Percentiles rank a stretch among this genome's conserved stretches.
phyloP scores from a whole-genome alignment of 2,888 invertebrate species.

The Scaeva pyrastri region DNA sequence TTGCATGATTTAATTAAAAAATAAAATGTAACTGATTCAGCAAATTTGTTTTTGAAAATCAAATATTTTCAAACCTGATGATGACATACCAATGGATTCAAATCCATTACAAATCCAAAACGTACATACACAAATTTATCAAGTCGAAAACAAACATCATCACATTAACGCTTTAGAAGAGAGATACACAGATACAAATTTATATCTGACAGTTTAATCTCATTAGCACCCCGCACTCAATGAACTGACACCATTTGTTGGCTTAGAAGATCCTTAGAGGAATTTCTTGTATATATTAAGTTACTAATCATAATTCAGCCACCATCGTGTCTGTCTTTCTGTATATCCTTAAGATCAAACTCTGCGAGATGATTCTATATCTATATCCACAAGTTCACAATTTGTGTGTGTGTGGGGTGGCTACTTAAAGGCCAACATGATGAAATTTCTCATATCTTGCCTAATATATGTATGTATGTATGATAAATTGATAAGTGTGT shows the following conservation, averaged over 20 bases:
- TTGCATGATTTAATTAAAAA: neutral
- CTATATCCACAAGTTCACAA: too few species aligned
- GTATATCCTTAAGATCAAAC: too few species aligned
- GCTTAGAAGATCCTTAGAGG: constrained; percentile 19
- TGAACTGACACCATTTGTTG: constrained; percentile 32
- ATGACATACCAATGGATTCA: neutral
- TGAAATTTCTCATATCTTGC: neutral
- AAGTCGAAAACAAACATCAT: neutral
- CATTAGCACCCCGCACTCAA: constrained; percentile 40
- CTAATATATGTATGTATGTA: neutral
- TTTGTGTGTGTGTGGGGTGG: neutral
- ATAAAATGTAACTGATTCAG: neutral
- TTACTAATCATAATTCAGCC: constrained; percentile 44
- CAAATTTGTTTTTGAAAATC: neutral
- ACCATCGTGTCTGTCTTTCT: neutral
- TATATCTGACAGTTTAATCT: constrained; percentile 17
- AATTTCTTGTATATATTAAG: constrained; percentile 22
- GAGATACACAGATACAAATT: constrained; percentile 9
- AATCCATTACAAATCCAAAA: neutral
- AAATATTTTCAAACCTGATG: neutral
- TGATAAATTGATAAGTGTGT: too few species aligned
- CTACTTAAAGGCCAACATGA: neutral
- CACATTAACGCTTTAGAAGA: neutral
- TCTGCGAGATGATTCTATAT: neutral
- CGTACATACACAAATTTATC: neutral